A percentile compares a stretch with the other conserved stretches of the same genome.
Conservation (phyloP, 1,140 invertebrate species). For the Drosophila lowei region DNA sequence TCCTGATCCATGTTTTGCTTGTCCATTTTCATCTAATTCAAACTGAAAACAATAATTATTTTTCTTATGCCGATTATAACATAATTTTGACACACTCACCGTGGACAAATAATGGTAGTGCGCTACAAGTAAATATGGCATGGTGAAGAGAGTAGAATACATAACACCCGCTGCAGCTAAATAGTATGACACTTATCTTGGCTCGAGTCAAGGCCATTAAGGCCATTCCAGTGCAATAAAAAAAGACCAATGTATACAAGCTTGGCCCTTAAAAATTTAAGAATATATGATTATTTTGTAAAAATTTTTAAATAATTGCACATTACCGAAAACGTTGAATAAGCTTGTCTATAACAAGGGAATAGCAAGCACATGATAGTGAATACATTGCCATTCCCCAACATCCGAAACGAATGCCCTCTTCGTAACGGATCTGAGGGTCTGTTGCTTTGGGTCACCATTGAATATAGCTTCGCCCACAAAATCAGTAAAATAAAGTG, state of each 20-base stretch:
- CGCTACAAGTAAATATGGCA: constrained; percentile 97
- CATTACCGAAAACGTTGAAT: constrained; percentile 91
- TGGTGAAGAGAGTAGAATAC: constrained; percentile 98
- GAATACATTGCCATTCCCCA: constrained; percentile 99
- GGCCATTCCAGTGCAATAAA: constrained; percentile 95
- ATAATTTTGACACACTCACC: constrained; percentile 85
- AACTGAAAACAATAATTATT: constrained; percentile 84
- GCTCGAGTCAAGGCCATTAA: constrained; percentile 92
- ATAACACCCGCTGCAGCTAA: constrained; percentile 96
- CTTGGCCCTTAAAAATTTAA: constrained; percentile 87
- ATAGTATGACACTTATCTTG: constrained; percentile 91
- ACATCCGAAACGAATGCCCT: constrained; percentile 96
- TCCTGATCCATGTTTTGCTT: constrained; percentile 83
- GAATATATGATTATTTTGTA: background rate
- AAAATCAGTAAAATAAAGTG: constrained; percentile 98
- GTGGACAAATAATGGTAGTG: constrained; percentile 94
- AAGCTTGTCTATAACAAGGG: constrained; percentile 93
- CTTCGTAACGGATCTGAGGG: constrained; percentile 89
- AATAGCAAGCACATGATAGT: constrained; percentile 96
- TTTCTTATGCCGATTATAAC: background rate
- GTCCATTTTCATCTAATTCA: constrained; percentile 85
- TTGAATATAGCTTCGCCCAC: constrained; percentile 97
- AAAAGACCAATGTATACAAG: constrained; percentile 94
- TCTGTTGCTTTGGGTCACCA: constrained; percentile 93
- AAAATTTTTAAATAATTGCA: background rate